Evolutionary conservation across 1,140 invertebrate genomes (phyloP).

Genomic region (Pinna nobilis): DNA sequence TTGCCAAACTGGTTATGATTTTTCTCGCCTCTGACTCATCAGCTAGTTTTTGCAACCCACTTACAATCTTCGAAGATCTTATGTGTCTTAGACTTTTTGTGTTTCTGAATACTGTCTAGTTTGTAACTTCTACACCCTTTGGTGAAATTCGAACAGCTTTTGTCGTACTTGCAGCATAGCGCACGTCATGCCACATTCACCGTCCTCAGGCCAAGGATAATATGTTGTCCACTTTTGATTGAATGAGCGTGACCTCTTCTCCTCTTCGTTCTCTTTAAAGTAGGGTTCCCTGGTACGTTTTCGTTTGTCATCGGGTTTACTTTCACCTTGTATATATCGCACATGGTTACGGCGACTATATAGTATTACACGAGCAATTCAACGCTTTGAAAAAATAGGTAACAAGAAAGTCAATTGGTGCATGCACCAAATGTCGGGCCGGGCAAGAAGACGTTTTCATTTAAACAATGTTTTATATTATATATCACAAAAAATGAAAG

Average conservation of each 20-base stretch:
- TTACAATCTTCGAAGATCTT: conserved; percentile 1
- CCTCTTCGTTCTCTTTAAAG: neutral
- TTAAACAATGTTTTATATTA: too few species aligned
- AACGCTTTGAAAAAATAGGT: too few species aligned
- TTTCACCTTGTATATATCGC: too few species aligned
- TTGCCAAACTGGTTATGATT: conserved; percentile 13
- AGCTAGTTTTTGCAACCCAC: neutral
- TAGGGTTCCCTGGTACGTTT: too few species aligned
- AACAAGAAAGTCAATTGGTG: too few species aligned
- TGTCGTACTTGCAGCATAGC: too few species aligned
- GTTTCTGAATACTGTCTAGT: conserved; percentile 10
- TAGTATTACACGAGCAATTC: too few species aligned
- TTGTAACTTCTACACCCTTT: neutral
- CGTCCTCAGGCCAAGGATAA: neutral
- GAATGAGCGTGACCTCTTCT: neutral
- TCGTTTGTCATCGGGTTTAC: too few species aligned
- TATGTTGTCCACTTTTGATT: neutral
- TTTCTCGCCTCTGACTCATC: neutral
- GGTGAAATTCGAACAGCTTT: neutral
- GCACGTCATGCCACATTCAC: neutral
- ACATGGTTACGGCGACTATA: too few species aligned
- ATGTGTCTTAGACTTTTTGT: conserved; percentile 2
- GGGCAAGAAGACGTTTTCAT: too few species aligned
- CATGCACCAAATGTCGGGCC: too few species aligned
- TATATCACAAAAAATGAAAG: too few species aligned